Conservation (phyloP, 2,888 invertebrate genomes). For the Diogma glabrata region DNA sequence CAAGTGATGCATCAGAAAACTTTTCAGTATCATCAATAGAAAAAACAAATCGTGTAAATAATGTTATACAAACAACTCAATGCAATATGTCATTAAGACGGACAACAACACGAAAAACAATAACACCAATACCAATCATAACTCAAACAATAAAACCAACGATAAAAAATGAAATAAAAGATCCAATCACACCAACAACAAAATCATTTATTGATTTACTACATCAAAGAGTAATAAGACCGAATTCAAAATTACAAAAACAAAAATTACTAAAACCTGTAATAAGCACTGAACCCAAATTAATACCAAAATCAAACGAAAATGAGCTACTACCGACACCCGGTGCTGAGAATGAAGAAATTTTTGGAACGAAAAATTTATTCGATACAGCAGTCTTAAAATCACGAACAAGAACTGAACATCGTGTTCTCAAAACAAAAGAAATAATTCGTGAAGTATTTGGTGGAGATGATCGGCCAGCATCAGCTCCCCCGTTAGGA, state of each 20-base stretch:
- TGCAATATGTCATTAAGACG: neutral
- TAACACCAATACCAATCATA: neutral
- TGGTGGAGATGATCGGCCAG: conserved; percentile 59
- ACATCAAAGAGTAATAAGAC: conserved; percentile 26
- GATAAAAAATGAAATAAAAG: conserved; percentile 36
- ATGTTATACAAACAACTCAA: neutral
- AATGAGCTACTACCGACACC: conserved; percentile 25
- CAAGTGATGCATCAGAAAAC: conserved; percentile 44
- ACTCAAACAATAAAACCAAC: neutral
- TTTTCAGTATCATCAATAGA: conserved; percentile 14
- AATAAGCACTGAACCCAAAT: conserved; percentile 12
- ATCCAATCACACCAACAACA: conserved; percentile 16
- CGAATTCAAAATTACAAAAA: conserved; percentile 6
- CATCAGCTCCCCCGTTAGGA: conserved; percentile 60
- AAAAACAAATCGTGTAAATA: conserved; percentile 5
- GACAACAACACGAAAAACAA: neutral
- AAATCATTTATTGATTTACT: conserved; percentile 35
- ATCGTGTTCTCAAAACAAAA: conserved; percentile 56
- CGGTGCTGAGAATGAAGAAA: conserved; percentile 16
- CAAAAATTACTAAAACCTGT: neutral
- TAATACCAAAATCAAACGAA: conserved; percentile 19
- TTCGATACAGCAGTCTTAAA: conserved; percentile 61
- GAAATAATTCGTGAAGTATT: conserved; percentile 75
- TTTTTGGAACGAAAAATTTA: conserved; percentile 32
- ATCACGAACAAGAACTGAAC: conserved; percentile 64